phyloP scores from a whole-genome alignment of 92 coral and sea anemone genomes.

The Zoanthus sociatus region DNA sequence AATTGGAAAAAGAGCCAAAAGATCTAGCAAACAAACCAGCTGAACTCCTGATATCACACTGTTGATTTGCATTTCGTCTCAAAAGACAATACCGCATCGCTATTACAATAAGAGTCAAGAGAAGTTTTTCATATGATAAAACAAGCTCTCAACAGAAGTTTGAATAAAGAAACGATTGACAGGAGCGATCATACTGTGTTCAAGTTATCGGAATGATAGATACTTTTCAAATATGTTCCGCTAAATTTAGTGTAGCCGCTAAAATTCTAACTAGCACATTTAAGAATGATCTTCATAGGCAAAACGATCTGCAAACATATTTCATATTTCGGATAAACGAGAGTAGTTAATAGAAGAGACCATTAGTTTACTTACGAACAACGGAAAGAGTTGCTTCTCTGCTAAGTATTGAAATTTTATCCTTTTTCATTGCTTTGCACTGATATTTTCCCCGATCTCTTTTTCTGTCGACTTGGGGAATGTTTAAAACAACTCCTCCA shows the following conservation, averaged over 20 bases:
- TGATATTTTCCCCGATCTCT: slow-evolving; percentile 68
- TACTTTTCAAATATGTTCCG: neutral
- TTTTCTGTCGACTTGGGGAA: slow-evolving; percentile 41
- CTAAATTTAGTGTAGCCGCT: neutral
- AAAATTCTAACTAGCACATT: neutral
- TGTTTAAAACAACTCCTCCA: slow-evolving; percentile 42
- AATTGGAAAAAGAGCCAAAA: neutral
- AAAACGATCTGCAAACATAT: neutral
- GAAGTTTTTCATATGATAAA: neutral
- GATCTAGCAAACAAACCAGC: slow-evolving; percentile 15
- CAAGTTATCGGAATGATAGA: neutral
- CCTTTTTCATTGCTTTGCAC: slow-evolving; percentile 53
- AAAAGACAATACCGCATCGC: slow-evolving; percentile 23
- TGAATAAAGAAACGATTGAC: neutral
- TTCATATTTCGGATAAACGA: neutral
- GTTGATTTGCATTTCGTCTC: slow-evolving; percentile 13
- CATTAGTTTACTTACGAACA: slow-evolving; percentile 15
- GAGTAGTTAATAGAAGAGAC: neutral
- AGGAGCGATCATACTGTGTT: neutral
- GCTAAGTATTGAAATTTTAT: neutral
- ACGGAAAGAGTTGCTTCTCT: slow-evolving; percentile 18
- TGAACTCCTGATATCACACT: slow-evolving; percentile 17
- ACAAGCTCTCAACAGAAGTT: slow-evolving; percentile 21
- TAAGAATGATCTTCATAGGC: neutral
- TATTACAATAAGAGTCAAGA: neutral